Percentiles rank a stretch among this genome's conserved stretches.
Evolutionary conservation across 2,888 invertebrate genomes (phyloP).

Genomic region (Boloria selene): DNA sequence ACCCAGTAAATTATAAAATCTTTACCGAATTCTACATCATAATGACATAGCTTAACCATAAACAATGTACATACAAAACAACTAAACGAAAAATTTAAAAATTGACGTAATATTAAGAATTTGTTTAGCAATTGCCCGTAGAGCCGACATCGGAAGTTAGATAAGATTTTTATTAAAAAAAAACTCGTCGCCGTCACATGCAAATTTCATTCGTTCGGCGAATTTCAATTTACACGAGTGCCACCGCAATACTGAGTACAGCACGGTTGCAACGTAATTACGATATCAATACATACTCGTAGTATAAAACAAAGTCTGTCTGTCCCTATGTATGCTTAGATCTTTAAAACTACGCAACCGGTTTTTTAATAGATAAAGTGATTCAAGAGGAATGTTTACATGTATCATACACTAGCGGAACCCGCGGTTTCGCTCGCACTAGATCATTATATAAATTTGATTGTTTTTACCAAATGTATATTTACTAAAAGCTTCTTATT

Average conservation of each 20-base stretch:
- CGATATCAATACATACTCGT: neutral
- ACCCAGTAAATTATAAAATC: too few species aligned
- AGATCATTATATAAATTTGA: too few species aligned
- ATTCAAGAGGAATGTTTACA: too few species aligned
- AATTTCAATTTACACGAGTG: slow-evolving; percentile 39
- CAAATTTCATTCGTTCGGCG: slow-evolving; percentile 37
- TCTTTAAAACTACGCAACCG: too few species aligned
- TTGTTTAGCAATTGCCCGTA: slow-evolving; percentile 10
- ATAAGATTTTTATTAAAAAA: slow-evolving; percentile 38
- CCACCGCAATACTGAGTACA: slow-evolving; percentile 29
- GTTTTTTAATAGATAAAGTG: too few species aligned
- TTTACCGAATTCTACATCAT: neutral
- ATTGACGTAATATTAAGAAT: neutral
- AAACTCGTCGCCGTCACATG: slow-evolving; percentile 31
- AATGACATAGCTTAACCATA: neutral
- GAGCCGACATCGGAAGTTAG: slow-evolving; percentile 10
- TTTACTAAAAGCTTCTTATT: too few species aligned
- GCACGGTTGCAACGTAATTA: slow-evolving; percentile 20
- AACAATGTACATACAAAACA: slow-evolving; percentile 2
- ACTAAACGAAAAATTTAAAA: neutral
- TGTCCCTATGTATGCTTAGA: too few species aligned
- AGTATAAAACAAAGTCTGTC: too few species aligned
- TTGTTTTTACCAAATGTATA: too few species aligned
- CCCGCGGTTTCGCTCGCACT: too few species aligned
- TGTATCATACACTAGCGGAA: too few species aligned